Percentiles rank a stretch among this genome's conserved stretches.
Evolutionary conservation across 2,113 vertebrate genomes (phyloP).

Genomic region (Salvelinus alpinus): DNA sequence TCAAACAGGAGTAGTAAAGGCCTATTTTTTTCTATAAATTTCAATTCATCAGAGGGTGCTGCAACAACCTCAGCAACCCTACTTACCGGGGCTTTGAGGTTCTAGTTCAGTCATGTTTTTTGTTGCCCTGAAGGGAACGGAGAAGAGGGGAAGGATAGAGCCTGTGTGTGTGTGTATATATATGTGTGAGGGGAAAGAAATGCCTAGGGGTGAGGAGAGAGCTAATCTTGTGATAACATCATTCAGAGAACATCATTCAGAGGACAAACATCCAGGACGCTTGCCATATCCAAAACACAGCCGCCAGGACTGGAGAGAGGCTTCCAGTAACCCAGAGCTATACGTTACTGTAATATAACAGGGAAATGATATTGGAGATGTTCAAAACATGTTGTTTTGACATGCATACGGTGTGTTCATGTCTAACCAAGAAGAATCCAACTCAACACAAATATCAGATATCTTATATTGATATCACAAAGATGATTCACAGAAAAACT

Average conservation of each 20-base stretch:
- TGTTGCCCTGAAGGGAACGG: background rate
- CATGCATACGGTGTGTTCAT: background rate
- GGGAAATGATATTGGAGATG: background rate
- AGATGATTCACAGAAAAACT: no score
- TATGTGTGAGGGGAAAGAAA: background rate
- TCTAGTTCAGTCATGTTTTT: constrained; percentile 36
- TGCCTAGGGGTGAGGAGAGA: background rate
- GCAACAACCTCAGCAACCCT: no score
- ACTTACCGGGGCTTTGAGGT: background rate
- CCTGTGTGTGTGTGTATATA: background rate
- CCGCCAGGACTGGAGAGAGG: background rate
- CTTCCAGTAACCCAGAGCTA: background rate
- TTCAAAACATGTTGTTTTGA: background rate
- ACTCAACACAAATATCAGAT: background rate
- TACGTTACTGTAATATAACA: background rate
- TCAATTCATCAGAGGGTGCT: no score
- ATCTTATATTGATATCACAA: no score
- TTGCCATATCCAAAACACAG: background rate
- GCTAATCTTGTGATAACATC: background rate
- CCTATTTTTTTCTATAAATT: no score
- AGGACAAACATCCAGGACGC: background rate
- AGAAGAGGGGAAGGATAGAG: background rate
- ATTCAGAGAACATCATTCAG: background rate
- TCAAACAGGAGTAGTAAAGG: no score
- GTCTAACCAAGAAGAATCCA: background rate